Percentiles rank a stretch among this genome's conserved stretches.
These are phyloP conservation scores for Thunnus thynnus DNA, from an alignment of 2,113 vertebrate genomes.

Conservation along the genomic window DNA sequence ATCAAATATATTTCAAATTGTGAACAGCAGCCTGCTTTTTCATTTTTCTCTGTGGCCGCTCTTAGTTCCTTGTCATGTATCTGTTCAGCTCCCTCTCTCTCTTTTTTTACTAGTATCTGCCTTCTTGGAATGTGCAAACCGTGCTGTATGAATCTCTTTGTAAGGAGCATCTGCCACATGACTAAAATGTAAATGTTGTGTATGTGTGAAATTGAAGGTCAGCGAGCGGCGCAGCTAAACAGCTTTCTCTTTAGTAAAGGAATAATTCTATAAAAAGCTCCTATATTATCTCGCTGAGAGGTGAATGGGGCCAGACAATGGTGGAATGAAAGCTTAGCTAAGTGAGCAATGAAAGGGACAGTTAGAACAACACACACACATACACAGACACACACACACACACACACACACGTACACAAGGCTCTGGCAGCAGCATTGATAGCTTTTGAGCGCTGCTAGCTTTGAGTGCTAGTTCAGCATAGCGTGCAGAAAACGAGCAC, in stretches of 20 bases:
- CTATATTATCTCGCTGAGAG: constrained; percentile 79
- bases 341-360: constrained; percentile 83
- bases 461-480: constrained; percentile 78
- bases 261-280: constrained; percentile 85
- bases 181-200: constrained; percentile 84
- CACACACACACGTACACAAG: constrained; percentile 38
- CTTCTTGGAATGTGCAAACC: constrained; percentile 56
- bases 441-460: constrained; percentile 78
- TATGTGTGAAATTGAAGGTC: constrained; percentile 82
- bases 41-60: constrained; percentile 35
- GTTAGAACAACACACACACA: constrained; percentile 64
- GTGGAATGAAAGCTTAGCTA: constrained; percentile 81
- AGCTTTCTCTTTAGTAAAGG: constrained; percentile 82
- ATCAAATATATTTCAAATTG: constrained; percentile 30
- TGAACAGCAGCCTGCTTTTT: constrained; percentile 48
- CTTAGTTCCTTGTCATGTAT: constrained; percentile 44
- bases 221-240: constrained; percentile 72
- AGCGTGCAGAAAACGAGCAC: constrained; percentile 67
- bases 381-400: constrained; percentile 36
- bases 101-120: constrained; percentile 65
- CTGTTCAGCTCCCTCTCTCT: constrained; percentile 54
- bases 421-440: constrained; percentile 74
- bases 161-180: constrained; percentile 80
- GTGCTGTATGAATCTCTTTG: constrained; percentile 70
- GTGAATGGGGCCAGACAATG: constrained; percentile 79